Base-by-base conservation (phyloP, 2,113 vertebrate genomes). In the Melanostigma gelatinosum region DNA sequence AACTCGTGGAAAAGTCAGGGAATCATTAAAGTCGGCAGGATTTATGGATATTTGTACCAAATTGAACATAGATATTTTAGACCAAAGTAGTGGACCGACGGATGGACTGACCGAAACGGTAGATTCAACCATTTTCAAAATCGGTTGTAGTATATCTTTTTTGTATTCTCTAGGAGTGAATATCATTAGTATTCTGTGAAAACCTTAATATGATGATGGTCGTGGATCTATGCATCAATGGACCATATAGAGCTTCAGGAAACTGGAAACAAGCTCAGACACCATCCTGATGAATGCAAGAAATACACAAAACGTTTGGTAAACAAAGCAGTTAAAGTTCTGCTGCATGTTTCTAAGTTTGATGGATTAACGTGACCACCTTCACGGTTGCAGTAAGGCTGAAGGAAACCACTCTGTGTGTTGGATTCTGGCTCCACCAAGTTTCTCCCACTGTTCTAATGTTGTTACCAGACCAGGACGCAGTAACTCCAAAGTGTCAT, bases 381-480 rank as follows among this genome's bases (percentile, higher is more conserved):
- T 74, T 36, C 34, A 50, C 44, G 18, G 48, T 8, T 54, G 11
- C 48, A 38, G 20, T 27, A 42, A 71, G 27, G 8, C 9, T 42
- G 52, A 76, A 68, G 13, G n/a, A 65, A 46, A 71, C 58, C 10
- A 60, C 40, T 34, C 63, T 64, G 36, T 38, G 42, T 67, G 77
- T 60, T 70, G 40, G 48, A 79, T 42, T 36, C 22, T 18, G 78
- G 48, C 65, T 70, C 72, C 72, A 75, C 67, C 4, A 54, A 68
- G 57, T 52, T 34, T 83, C 76, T 62, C 48, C 57, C 58, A 22
- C 65, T n/a, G 50, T 62, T 58, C 0, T 83, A 87, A 92, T 90
- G 89, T 73, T 83, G 92, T 93, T 76, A 87, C 83, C 92, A 93
- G 92, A 83, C 85, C 40, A 50, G 44, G 66, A 68, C 38, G 60